phyloP scores from a whole-genome alignment of 2,888 invertebrate genomes.

The Mythimna lalbum region DNA sequence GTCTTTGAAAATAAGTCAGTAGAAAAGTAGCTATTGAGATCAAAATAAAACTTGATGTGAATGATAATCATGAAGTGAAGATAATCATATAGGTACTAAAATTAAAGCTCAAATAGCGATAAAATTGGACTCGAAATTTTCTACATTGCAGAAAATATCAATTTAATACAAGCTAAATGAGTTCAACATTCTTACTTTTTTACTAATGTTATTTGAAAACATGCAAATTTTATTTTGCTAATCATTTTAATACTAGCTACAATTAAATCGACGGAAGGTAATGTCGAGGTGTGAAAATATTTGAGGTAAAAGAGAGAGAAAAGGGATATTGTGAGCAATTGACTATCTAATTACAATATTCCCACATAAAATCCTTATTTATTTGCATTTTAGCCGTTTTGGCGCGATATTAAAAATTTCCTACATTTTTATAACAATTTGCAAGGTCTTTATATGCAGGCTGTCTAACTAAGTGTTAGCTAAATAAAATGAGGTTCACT shows the following conservation, averaged over 20 bases:
- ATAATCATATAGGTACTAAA: constrained; percentile 16
- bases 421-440: constrained; percentile 29
- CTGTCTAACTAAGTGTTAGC: constrained; percentile 57
- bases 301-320: constrained; percentile 59
- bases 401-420: constrained; percentile 14
- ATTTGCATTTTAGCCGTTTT: constrained; percentile 35
- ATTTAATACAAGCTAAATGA: constrained; percentile 53
- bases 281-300: constrained; percentile 61
- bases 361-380: constrained; percentile 48
- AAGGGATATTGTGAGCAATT: constrained; percentile 64
- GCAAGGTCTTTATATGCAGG: constrained; percentile 24
- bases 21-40: constrained; percentile 49
- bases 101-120: constrained; percentile 43
- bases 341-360: constrained; percentile 64
- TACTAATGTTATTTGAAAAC: constrained; percentile 47
- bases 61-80: constrained; percentile 21
- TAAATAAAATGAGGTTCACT: constrained; percentile 83
- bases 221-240: constrained; percentile 63
- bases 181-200: constrained; percentile 46
- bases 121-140: constrained; percentile 39
- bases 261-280: constrained; percentile 58
- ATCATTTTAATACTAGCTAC: constrained; percentile 62
- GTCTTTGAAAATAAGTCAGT: constrained; percentile 10
- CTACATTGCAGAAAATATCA: constrained; percentile 59
- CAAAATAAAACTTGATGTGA: constrained; percentile 50